A percentile compares a stretch with the other conserved stretches of the same genome.
Conservation (phyloP, 2,797 vertebrate species). For the Coilia nasus region DNA sequence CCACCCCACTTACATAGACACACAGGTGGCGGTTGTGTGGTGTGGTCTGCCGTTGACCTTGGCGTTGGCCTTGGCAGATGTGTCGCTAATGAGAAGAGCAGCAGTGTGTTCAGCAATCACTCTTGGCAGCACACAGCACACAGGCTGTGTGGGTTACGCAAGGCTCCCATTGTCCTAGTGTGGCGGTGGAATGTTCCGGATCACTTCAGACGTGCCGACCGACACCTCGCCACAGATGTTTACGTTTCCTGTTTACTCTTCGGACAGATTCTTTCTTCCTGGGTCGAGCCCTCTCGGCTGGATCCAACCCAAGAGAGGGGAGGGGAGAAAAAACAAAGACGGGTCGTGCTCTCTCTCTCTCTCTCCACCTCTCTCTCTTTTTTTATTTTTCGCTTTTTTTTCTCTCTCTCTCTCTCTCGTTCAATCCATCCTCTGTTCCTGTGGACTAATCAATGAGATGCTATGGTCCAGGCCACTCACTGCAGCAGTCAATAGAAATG, state of each 20-base stretch:
- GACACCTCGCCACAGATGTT: constrained; percentile 7
- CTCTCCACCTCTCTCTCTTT: too few relatives aligned
- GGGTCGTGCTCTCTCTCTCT: not conserved
- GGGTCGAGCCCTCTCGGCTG: constrained; percentile 27
- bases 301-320: constrained; percentile 9
- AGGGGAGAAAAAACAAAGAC: not conserved
- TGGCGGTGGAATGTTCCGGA: not conserved
- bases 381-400: too few relatives aligned
- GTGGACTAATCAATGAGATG: constrained; percentile 65
- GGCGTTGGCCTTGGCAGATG: too few relatives aligned
- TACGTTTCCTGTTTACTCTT: not conserved
- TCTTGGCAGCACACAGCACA: not conserved
- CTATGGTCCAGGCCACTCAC: constrained; percentile 58
- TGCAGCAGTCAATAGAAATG: not conserved
- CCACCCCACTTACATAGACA: not conserved
- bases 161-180: not conserved
- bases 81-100: too few relatives aligned
- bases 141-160: not conserved
- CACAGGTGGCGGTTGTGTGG: too few relatives aligned
- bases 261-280: not conserved
- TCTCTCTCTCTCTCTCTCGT: too few relatives aligned
- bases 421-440: constrained; percentile 23
- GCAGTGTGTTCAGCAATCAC: too few relatives aligned
- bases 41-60: too few relatives aligned
- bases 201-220: constrained; percentile 23